Base-by-base conservation (phyloP, 2,113 vertebrate species). In the Trematocara zebra region DNA sequence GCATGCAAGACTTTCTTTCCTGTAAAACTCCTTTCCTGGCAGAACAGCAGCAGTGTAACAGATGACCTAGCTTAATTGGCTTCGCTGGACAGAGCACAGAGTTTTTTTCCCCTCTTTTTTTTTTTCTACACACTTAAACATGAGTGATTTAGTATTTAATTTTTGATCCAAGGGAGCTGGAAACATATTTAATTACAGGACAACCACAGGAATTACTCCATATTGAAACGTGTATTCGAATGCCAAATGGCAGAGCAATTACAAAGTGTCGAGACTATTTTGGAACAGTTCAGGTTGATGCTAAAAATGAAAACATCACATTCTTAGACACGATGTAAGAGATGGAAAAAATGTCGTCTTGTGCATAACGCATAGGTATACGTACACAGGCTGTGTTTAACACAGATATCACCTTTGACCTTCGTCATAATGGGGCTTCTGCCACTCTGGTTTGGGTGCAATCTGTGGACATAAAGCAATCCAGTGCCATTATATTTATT, bases 41-140 rank as follows among this genome's bases (percentile, higher is more conserved):
- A 89, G 82, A 87, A 28, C 3, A n/a, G 64, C 78, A 67, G 76
- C 78, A 85, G 88, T 51, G 83, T 85, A 91, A 81, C 90, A 95
- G 92, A 95, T 82, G 88, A 92, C 85, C 89, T 44, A 10, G 53
- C 87, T 88, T 94, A 94, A 95, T 96, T 94, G 91, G 88, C 82
- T 92, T 88, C 40, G 1, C 80, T 93, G 92, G 91, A 82, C 61
- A 86, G 54, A 59, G 57, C 23, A 28, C 42, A 37, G 17, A 59
- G n/a, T 87, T 86, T 80, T 57, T 69, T 49, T 40, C 6, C 8
- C 9, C 18, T 26, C 5, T 17, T 17, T 59, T 37, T 26, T 40
- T 42, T 52, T 52, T 20, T 54, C 7, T 80, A 67, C 53, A 83
- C 51, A 82, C 49, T 80, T 53, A 72, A 49, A 88, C 31, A 59